phyloP scores from a whole-genome alignment of 2,888 invertebrate genomes.

The Pandemis corylana region DNA sequence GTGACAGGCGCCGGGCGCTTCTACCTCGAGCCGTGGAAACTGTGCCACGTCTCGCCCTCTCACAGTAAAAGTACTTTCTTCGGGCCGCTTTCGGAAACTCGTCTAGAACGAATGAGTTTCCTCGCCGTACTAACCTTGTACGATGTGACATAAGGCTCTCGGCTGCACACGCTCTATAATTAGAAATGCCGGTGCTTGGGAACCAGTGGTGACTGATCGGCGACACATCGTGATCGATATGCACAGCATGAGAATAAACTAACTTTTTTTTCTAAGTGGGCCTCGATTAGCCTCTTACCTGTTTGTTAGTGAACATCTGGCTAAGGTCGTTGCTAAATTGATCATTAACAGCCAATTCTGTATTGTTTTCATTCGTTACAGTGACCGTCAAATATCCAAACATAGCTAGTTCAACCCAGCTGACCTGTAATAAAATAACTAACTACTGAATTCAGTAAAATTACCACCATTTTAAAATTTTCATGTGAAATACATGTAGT shows the following conservation, averaged over 20 bases:
- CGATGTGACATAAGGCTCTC: slow-evolving; percentile 76
- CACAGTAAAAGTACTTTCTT: slow-evolving; percentile 84
- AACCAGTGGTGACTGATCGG: slow-evolving; percentile 22
- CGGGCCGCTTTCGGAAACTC: slow-evolving; percentile 81
- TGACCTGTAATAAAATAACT: not conserved
- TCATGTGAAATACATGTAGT: not conserved
- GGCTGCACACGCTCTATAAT: slow-evolving; percentile 70
- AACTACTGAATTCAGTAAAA: not conserved
- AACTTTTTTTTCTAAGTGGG: not conserved
- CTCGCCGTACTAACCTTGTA: slow-evolving; percentile 77
- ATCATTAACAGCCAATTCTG: not conserved
- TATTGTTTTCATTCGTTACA: not conserved
- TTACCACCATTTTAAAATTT: too few species aligned
- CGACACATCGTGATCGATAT: not conserved
- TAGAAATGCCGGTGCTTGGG: slow-evolving; percentile 51
- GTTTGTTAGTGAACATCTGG: not conserved
- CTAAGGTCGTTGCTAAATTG: not conserved
- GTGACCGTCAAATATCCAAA: not conserved
- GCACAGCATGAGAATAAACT: not conserved
- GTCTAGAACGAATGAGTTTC: slow-evolving; percentile 72
- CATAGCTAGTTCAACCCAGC: not conserved
- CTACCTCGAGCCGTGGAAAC: slow-evolving; percentile 73
- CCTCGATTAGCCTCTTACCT: not conserved
- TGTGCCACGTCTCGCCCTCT: slow-evolving; percentile 77
- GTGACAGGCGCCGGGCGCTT: slow-evolving; percentile 50